These are phyloP conservation scores for Saturnia pavonia DNA, from an alignment of 2,888 invertebrate species.

Conservation along the genomic window DNA sequence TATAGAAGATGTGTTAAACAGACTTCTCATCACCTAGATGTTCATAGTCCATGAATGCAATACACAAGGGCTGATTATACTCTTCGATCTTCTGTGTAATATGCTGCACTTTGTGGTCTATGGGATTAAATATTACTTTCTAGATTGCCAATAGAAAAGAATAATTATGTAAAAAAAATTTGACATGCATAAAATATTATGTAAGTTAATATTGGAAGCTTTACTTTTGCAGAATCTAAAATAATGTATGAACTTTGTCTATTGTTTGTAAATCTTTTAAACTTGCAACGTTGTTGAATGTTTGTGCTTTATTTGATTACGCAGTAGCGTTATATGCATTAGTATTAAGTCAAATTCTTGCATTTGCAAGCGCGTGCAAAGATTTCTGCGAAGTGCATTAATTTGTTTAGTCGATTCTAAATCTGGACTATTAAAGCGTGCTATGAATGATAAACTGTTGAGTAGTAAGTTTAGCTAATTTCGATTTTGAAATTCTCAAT, in stretches of 20 bases:
- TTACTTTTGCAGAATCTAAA: background rate
- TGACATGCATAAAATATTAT: no score
- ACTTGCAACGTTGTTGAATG: background rate
- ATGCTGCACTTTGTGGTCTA: no score
- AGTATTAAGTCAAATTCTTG: background rate
- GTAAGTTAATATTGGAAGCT: background rate
- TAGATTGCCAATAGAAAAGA: no score
- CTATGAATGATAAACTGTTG: slow-evolving; percentile 1
- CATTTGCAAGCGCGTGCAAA: background rate
- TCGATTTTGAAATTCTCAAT: background rate
- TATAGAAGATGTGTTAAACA: no score
- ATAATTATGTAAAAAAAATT: no score
- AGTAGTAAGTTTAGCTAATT: background rate
- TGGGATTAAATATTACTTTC: no score
- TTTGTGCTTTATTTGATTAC: background rate
- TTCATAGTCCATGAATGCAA: no score
- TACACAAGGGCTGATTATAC: no score
- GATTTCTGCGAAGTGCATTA: background rate
- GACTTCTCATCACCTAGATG: no score
- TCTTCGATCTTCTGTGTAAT: no score
- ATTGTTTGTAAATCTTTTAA: background rate
- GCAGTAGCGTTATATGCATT: background rate
- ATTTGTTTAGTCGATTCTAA: background rate
- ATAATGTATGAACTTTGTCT: background rate
- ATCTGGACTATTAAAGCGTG: background rate